Conservation (phyloP, 2,797 vertebrate species). For the Simalia tracyae region DNA sequence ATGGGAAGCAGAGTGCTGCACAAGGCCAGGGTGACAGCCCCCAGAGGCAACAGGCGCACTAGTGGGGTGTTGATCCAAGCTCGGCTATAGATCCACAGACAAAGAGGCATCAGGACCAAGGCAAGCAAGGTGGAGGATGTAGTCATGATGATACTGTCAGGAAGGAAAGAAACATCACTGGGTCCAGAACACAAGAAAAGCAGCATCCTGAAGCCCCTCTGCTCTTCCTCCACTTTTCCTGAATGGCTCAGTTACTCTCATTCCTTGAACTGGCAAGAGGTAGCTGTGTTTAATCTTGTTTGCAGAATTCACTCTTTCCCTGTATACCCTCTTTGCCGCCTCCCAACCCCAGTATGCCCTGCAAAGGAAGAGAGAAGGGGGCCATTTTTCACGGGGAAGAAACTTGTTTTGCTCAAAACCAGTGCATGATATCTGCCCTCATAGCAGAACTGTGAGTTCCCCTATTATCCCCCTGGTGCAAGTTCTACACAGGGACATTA, state of each 20-base stretch:
- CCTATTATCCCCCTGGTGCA: background rate
- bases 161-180: background rate
- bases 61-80: constrained; percentile 94
- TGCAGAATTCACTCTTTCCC: background rate
- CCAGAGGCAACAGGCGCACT: constrained; percentile 89
- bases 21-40: constrained; percentile 91
- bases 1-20: constrained; percentile 96
- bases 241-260: too few species aligned
- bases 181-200: background rate
- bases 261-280: background rate
- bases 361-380: background rate
- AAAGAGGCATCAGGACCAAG: constrained; percentile 92
- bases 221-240: background rate
- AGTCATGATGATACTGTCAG: constrained; percentile 92
- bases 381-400: background rate
- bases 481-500: background rate
- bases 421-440: background rate
- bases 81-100: constrained; percentile 95
- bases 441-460: background rate
- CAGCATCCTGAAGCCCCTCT: background rate
- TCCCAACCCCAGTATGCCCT: background rate
- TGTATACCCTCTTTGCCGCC: background rate
- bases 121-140: constrained; percentile 93
- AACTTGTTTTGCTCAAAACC: background rate
- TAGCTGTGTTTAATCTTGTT: background rate